Evolutionary conservation across 1,140 invertebrate genomes (phyloP), one percentile per base, ranked within the genome.

Genomic region (Dreissena polymorpha): DNA sequence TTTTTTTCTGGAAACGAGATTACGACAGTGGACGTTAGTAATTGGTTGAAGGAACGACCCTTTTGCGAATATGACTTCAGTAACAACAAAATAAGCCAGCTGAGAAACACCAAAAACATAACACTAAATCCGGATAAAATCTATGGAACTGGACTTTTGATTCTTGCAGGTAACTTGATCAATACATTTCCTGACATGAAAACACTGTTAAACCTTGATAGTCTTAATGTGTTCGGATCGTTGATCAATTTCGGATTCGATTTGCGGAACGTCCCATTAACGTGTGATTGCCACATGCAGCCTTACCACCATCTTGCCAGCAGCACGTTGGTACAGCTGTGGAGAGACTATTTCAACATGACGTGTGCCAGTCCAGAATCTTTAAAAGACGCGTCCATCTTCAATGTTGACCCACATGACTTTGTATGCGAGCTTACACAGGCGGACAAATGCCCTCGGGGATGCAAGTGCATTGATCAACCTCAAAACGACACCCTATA

Each of bases 251-350:
- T 63, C 57, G 57, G 57, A 18, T 63, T 63, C 23, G 57, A 63
- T 23, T 63, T 63, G 23, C 18, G 18, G 12, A 23, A 63, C 23
- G 23, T 63, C 6, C 57, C 57, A 23, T 63, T 63, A 63, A 63
- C 18, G 57, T 68, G 65, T 29, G 65, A 68, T 13, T 68, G 65
- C 21, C 18, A 68, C 27, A 16, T 68, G 18, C 18, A 68, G 65
- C 65, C 65, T 23, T 68, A 23, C 25, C 27, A 16, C 14, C 14
- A 68, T 16, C 16, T 23, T 5, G 65, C 65, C 25, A 25, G 14
- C 16, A 16, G 6, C 25, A 25, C 16, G 14, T 16, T 23, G 16
- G 21, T 16, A 68, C 18, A 16, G 7, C 27, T 68, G 14, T 25
- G 21, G 65, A n/a, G 21, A 5, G 21, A 68, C 25, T 68, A 25